Conservation (phyloP, 2,113 vertebrate genomes). For the Pithys albifrons region DNA sequence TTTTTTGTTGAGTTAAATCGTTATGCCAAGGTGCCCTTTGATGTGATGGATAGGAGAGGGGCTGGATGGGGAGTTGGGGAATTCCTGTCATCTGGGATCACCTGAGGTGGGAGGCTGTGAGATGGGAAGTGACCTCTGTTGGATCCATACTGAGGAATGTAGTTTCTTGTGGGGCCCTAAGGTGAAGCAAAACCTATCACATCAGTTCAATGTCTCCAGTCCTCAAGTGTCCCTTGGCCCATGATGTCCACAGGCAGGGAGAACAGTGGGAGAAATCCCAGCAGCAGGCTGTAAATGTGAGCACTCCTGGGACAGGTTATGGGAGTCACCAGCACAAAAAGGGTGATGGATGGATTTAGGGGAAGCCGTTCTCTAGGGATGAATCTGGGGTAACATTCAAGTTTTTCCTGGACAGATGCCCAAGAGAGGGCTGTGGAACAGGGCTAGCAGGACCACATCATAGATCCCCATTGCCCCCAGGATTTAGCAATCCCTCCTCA, state of each 20-base stretch:
- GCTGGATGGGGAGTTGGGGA: neutral
- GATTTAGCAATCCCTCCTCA: neutral
- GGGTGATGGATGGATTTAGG: neutral
- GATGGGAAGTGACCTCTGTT: neutral
- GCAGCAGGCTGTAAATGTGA: neutral
- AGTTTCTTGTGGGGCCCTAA: neutral
- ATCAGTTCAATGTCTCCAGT: neutral
- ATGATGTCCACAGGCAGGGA: fast-evolving
- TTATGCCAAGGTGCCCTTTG: neutral
- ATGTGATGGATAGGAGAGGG: neutral
- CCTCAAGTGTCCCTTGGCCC: neutral
- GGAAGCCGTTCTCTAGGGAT: neutral
- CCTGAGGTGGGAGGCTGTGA: neutral
- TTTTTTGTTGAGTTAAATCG: neutral
- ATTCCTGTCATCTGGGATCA: neutral
- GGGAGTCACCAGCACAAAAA: neutral
- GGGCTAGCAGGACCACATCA: fast-evolving
- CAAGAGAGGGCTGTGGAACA: neutral
- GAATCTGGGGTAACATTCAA: neutral
- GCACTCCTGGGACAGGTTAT: neutral
- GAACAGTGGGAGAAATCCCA: neutral
- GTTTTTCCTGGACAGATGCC: neutral
- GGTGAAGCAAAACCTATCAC: neutral
- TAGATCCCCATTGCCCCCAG: neutral
- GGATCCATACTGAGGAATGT: neutral